Evolutionary conservation across 1,140 invertebrate genomes (phyloP).

Genomic region (Macrotrachela quadricornifera): DNA sequence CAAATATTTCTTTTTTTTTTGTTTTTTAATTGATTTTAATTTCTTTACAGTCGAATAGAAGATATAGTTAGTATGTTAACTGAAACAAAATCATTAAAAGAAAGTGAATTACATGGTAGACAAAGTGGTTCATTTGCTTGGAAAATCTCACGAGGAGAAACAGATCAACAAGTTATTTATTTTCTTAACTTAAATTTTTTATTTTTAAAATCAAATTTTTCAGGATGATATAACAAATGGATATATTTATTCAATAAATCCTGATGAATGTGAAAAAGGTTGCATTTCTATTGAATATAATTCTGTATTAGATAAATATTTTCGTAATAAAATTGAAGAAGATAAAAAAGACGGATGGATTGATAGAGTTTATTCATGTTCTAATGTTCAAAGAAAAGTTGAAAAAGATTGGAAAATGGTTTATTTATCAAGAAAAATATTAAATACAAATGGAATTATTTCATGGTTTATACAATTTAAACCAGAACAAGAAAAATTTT

Average conservation of each 20-base stretch:
- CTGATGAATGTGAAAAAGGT: constrained; percentile 19
- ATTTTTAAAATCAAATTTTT: constrained; percentile 12
- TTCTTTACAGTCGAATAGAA: constrained; percentile 20
- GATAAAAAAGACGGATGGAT: constrained; percentile 38
- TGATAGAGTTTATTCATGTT: constrained; percentile 35
- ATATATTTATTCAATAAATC: constrained; percentile 28
- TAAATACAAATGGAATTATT: constrained; percentile 17
- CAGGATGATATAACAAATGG: constrained; percentile 14
- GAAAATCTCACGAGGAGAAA: constrained; percentile 55
- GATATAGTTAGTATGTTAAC: constrained; percentile 34
- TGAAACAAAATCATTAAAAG: constrained; percentile 29
- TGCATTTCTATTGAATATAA: constrained; percentile 20
- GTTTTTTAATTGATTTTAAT: no score
- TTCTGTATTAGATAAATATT: constrained; percentile 22
- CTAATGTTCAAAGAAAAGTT: constrained; percentile 49
- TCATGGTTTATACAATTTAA: constrained; percentile 25
- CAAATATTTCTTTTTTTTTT: no score
- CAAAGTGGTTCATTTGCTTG: constrained; percentile 58
- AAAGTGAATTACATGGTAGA: constrained; percentile 42
- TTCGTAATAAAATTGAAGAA: constrained; percentile 9
- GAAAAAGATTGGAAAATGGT: constrained; percentile 77
- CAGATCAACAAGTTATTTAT: not conserved
- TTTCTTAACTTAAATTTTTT: constrained; percentile 10
- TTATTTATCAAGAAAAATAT: constrained; percentile 48
- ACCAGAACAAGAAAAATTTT: constrained; percentile 13